Evolutionary conservation across 2,113 vertebrate genomes (phyloP).

Genomic region (Xenotilapia longispinis): DNA sequence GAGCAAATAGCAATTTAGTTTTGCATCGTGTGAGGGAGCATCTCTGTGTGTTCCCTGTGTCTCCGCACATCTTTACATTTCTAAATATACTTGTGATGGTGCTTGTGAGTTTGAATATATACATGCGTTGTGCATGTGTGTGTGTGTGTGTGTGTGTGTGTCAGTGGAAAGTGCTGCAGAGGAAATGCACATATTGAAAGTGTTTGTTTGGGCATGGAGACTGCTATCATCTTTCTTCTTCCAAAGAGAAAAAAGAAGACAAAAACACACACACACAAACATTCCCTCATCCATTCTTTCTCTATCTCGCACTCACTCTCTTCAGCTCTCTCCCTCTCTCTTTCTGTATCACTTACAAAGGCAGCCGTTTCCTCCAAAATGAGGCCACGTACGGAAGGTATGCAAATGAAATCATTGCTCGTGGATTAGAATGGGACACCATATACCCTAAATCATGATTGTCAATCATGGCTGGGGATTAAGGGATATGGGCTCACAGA

Average conservation of each 20-base stretch:
- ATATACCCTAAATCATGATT: conserved; percentile 99
- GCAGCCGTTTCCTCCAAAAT: conserved; percentile 76
- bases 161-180: conserved; percentile 31
- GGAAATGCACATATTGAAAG: conserved; percentile 10
- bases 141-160: conserved; percentile 14
- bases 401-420: conserved; percentile 99
- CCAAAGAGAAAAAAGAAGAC: conserved; percentile 34
- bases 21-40: conserved; percentile 67
- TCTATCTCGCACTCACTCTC: conserved; percentile 41
- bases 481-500: conserved; percentile 99
- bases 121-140: not conserved
- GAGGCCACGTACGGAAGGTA: conserved; percentile 95
- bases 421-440: conserved; percentile 97
- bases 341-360: conserved; percentile 80
- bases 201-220: conserved; percentile 40
- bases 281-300: conserved; percentile 66
- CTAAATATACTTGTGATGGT: conserved; percentile 18
- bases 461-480: conserved; percentile 99
- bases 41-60: conserved; percentile 52
- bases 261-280: conserved; percentile 47
- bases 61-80: conserved; percentile 32
- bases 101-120: conserved; percentile 24
- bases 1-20: conserved; percentile 69
- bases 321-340: conserved; percentile 51
- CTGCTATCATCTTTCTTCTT: conserved; percentile 63